A percentile compares a stretch with the other conserved stretches of the same genome.
Conservation (phyloP, 1,140 invertebrate species). For the Bombyx mandarina region DNA sequence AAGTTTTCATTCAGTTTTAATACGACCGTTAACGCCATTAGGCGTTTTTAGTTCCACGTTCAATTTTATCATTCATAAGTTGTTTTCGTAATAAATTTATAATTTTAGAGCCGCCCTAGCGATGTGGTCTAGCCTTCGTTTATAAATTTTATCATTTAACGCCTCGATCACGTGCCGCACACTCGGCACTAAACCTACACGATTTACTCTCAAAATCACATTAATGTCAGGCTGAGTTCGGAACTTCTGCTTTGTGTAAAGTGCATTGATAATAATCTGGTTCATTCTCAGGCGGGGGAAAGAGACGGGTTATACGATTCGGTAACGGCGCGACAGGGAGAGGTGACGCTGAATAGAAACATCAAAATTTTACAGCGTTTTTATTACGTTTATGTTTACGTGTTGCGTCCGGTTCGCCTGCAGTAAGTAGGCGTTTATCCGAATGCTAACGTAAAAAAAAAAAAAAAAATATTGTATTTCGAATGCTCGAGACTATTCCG, state of each 20-base stretch:
- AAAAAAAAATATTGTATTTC: conserved; percentile 10
- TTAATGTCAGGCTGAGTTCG: conserved; percentile 56
- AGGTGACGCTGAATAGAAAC: conserved; percentile 56
- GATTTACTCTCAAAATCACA: conserved; percentile 67
- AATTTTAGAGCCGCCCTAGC: conserved; percentile 15
- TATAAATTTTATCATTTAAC: conserved; percentile 64
- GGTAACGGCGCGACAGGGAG: conserved; percentile 24
- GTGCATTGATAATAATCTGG: conserved; percentile 68
- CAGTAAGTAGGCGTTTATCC: conserved; percentile 26
- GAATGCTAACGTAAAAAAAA: conserved; percentile 16
- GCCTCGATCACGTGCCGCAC: conserved; percentile 55
- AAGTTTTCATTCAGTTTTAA: conserved; percentile 1
- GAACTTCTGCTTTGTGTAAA: conserved; percentile 69
- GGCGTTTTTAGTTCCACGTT: background rate
- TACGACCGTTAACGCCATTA: conserved; percentile 5
- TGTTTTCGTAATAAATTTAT: conserved; percentile 11
- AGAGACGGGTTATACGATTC: conserved; percentile 23
- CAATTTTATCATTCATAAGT: conserved; percentile 10
- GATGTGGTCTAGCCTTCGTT: conserved; percentile 45
- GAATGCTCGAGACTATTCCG: conserved; percentile 3
- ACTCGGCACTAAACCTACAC: conserved; percentile 60
- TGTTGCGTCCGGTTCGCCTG: conserved; percentile 44
- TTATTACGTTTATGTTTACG: conserved; percentile 63
- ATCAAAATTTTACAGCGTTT: conserved; percentile 70
- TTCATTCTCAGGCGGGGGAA: conserved; percentile 42